Base-by-base conservation (phyloP, 2,797 vertebrate species). In the Anguilla pacifica region DNA sequence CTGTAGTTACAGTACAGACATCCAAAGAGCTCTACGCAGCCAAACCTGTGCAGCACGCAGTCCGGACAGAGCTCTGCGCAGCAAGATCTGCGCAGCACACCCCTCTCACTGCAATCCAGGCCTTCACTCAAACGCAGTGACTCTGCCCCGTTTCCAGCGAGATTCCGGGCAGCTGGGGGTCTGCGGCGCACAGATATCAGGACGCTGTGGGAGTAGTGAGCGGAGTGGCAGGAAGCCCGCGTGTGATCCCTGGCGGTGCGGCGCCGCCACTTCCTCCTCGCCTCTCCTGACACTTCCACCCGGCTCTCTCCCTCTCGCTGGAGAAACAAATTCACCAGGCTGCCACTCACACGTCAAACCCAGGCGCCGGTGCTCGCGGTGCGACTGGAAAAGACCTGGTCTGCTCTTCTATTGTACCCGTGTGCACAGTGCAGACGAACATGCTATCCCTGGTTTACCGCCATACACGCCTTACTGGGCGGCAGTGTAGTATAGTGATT, bases 201-300 rank as follows among this genome's bases (percentile, higher is more conserved):
- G 67, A 85, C 67, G 57, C 35, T 6, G 49, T 1, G 3, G 46
- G 67, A 11, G 39, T 25, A 74, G 61, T 46, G 43, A 28, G 2
- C 25, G 31, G 82, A 85, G 82, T 43, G 87, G 83, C 83, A 46
- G 59, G 11, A 53, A 84, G 81, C 82, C 28, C 11, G 64, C 1
- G 49, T 5, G 57, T 61, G n/a, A 53, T 67, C 15, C 17, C 19
- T 2, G 51, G 13, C 3, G 82, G 51, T 84, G 82, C 35, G 53
- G 43, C 43, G 6, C 19, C 25, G 3, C 28, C 77, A 72, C n/a
- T 43, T 70, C 35, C 28, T 25, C 82, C 28, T 22, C 35, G 31
- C 84, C 64, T 55, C 64, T 46, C 39, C 13, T 77, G 46, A 15
- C 43, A 55, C 2, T 46, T 53, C 49, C 51, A 39, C 46, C 31